Evolutionary conservation across 2,888 invertebrate species (phyloP), one percentile per base, ranked within the genome.

Genomic region (Pandemis heparana): DNA sequence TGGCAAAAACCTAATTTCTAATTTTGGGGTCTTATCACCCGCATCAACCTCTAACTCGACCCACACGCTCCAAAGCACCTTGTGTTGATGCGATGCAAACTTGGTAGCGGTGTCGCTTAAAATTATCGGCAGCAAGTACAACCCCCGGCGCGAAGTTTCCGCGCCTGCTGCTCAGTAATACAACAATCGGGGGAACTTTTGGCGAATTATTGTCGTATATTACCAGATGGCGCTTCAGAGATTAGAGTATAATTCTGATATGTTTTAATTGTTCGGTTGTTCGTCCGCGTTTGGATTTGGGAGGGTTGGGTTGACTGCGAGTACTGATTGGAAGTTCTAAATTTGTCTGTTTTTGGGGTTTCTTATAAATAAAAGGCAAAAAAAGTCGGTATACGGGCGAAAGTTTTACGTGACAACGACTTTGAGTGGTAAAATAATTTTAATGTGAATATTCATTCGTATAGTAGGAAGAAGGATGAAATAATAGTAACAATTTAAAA

Each of bases 61-160:
- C 81, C 83, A 79, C 9, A 62, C 61, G n/a, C 67, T 48, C 77
- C 70, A 76, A 78, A 80, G 80, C 83, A 87, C 89, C 88, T 88
- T 85, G 81, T 88, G 88, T 88, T 85, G 84, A 83, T 85, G 80
- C 81, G 84, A 83, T 80, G 85, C 84, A 85, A 89, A 88, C 84
- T 89, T 88, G 76, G 83, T 79, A 81, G 85, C 85, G 81, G 84
- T 85, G 87, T 87, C 85, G 86, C 85, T 81, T 88, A 86, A 89
- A 89, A 73, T 89, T 89, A 88, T 89, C 86, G 85, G 84, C 81
- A 80, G 82, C 81, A 78, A 83, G 84, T 83, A 80, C 82, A 78
- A 78, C 76, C 78, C 74, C 38, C 67, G 65, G 69, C 60, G n/a
- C 51, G 60, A 83, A 83, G 81, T 83, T 83, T 82, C 67, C 67